Evolutionary conservation across 2,797 vertebrate genomes (phyloP).

Genomic region (Chromis chromis): DNA sequence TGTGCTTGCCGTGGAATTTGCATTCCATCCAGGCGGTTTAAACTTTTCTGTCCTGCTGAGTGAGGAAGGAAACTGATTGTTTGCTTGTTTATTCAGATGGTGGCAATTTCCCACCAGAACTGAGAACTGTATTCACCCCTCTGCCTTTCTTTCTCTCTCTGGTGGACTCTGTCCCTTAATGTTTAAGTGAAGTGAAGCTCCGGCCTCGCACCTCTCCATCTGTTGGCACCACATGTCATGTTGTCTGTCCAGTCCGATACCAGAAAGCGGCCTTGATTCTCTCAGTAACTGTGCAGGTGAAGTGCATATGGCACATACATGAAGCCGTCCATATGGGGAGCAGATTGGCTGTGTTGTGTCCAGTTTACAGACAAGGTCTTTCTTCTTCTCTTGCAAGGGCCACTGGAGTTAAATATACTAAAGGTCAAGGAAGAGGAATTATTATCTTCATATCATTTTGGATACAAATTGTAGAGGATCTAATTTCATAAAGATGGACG

Average conservation of each 20-base stretch:
- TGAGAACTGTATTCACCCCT: slow-evolving; percentile 64
- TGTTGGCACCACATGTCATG: slow-evolving; percentile 53
- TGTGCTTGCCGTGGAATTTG: slow-evolving; percentile 6
- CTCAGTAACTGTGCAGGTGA: slow-evolving; percentile 3
- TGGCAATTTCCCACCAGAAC: slow-evolving; percentile 72
- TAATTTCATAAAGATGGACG: too few species aligned
- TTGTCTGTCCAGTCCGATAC: slow-evolving; percentile 37
- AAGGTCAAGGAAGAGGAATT: too few species aligned
- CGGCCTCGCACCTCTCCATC: slow-evolving; percentile 66
- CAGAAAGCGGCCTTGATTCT: slow-evolving; percentile 32
- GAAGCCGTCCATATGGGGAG: slow-evolving; percentile 51
- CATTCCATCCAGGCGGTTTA: slow-evolving; percentile 49
- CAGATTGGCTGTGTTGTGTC: slow-evolving; percentile 44
- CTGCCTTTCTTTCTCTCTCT: slow-evolving; percentile 12
- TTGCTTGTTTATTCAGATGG: slow-evolving; percentile 82
- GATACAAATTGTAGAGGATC: too few species aligned
- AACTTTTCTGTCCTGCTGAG: slow-evolving; percentile 73
- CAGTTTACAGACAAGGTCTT: slow-evolving; percentile 23
- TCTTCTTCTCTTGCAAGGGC: slow-evolving; percentile 14
- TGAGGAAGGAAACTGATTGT: slow-evolving; percentile 69
- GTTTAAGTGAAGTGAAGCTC: slow-evolving; percentile 30
- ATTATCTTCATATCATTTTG: too few species aligned
- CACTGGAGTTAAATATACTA: background rate
- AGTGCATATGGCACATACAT: slow-evolving; percentile 42
- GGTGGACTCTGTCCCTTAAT: slow-evolving; percentile 42